Evolutionary conservation across 1,140 invertebrate genomes (phyloP).

Genomic region (Drosophila pectinifera): DNA sequence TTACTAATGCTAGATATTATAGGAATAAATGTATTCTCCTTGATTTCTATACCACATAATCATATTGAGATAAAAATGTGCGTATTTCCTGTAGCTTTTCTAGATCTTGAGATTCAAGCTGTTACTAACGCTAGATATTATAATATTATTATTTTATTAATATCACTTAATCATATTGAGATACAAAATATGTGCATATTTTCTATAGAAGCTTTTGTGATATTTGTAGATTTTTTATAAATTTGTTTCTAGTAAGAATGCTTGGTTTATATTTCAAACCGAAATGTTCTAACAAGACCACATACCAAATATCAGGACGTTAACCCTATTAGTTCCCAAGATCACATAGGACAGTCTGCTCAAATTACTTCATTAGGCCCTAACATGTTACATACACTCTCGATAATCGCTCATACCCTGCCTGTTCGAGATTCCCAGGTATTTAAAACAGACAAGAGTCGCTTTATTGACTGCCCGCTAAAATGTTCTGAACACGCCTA

Average conservation of each 20-base stretch:
- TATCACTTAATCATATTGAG: too few relatives aligned
- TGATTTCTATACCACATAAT: not conserved
- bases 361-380: not conserved
- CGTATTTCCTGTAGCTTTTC: too few relatives aligned
- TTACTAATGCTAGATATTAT: not conserved
- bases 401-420: not conserved
- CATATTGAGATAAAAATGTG: too few relatives aligned
- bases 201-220: too few relatives aligned
- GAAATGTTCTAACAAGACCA: not conserved
- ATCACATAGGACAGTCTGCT: not conserved
- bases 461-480: slow-evolving; percentile 30
- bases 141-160: too few relatives aligned
- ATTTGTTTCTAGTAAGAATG: accelerated
- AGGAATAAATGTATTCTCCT: too few relatives aligned
- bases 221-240: too few relatives aligned
- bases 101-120: too few relatives aligned
- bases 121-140: too few relatives aligned
- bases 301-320: not conserved
- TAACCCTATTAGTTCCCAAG: not conserved
- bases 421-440: slow-evolving; percentile 10
- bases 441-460: slow-evolving; percentile 30
- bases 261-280: not conserved
- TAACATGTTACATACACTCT: too few relatives aligned
- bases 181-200: too few relatives aligned
- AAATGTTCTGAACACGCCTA: slow-evolving; percentile 51